Conservation (phyloP, 2,888 invertebrate species). For the Dyspetes luteomarginatus region DNA sequence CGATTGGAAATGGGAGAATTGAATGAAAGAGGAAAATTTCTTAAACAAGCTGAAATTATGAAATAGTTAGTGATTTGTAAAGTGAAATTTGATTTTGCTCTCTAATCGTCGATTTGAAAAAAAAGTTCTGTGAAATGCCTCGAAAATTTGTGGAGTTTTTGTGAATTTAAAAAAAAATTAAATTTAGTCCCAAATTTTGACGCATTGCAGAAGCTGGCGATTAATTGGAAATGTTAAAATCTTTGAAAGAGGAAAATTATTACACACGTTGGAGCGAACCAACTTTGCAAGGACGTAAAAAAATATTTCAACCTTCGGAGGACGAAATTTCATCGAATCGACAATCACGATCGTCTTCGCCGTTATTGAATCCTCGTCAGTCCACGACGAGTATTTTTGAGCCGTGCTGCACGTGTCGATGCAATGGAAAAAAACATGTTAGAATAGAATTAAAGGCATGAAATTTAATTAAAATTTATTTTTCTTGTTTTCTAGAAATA, state of each 20-base stretch:
- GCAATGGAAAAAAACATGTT: constrained; percentile 51
- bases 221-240: constrained; percentile 65
- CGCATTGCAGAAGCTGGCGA: constrained; percentile 13
- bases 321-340: constrained; percentile 65
- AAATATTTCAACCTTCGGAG: constrained; percentile 63
- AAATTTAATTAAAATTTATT: background rate
- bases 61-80: no score
- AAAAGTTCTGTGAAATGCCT: no score
- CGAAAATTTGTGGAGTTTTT: no score
- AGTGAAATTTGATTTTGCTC: no score
- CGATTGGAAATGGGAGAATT: no score
- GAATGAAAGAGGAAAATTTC: no score
- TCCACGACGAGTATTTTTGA: constrained; percentile 11
- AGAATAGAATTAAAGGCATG: constrained; percentile 48
- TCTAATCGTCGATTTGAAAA: no score
- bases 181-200: no score
- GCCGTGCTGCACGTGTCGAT: constrained; percentile 58
- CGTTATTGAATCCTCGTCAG: constrained; percentile 45
- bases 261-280: constrained; percentile 69
- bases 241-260: constrained; percentile 55
- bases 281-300: constrained; percentile 59
- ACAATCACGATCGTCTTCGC: constrained; percentile 61
- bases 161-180: no score
- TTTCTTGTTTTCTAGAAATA: background rate
- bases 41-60: no score